Evolutionary conservation across 2,797 vertebrate genomes (phyloP).

Genomic region (Mallotus villosus): DNA sequence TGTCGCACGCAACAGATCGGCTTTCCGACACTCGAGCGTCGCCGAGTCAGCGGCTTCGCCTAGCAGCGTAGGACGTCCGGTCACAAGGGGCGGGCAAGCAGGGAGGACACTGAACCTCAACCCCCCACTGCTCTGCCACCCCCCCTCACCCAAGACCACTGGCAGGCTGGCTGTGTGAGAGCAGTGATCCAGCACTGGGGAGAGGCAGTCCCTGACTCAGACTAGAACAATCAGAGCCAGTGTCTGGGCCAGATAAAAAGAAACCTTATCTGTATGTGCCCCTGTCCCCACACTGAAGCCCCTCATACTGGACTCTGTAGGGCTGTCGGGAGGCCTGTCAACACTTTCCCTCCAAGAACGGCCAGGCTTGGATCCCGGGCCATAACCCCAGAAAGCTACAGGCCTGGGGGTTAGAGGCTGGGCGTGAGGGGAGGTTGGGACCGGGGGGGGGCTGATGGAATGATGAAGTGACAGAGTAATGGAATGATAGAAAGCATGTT

Average conservation of each 20-base stretch:
- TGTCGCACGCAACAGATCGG: constrained; percentile 46
- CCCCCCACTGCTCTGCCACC: no score
- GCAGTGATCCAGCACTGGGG: constrained; percentile 23
- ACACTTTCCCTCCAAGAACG: constrained; percentile 27
- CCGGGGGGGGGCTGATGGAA: constrained; percentile 26
- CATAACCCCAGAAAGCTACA: constrained; percentile 19
- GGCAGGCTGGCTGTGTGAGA: not conserved
- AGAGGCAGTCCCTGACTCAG: not conserved
- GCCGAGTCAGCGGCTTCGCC: constrained; percentile 56
- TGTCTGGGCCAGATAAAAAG: constrained; percentile 25
- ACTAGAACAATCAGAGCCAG: constrained; percentile 14
- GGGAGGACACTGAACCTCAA: not conserved
- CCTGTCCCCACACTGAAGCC: constrained; percentile 4
- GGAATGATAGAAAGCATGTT: constrained; percentile 42
- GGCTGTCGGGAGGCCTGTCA: constrained; percentile 38
- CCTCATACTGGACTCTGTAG: constrained; percentile 14
- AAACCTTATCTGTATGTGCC: not conserved
- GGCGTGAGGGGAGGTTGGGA: constrained; percentile 32
- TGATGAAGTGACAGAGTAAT: constrained; percentile 45
- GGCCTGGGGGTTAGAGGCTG: constrained; percentile 31
- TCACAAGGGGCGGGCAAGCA: constrained; percentile 7
- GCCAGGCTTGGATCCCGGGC: constrained; percentile 31
- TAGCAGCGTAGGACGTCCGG: constrained; percentile 15
- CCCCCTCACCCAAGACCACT: constrained; percentile 22
- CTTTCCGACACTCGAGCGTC: constrained; percentile 61